Base-by-base conservation (phyloP, 2,888 invertebrate genomes). In the Ommatoiulus sabulosus region DNA sequence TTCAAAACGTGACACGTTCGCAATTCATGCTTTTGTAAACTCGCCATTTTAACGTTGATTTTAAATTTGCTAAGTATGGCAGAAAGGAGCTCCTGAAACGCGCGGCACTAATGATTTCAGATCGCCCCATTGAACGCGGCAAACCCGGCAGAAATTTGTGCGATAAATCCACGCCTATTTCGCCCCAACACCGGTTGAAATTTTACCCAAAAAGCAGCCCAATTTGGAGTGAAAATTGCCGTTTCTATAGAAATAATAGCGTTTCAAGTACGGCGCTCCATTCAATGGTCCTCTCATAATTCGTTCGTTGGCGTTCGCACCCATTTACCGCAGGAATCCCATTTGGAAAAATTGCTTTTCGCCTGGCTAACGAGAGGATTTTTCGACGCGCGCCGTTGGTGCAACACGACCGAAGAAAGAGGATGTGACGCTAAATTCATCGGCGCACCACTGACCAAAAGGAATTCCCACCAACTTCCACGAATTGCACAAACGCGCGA, bases 341-440 rank as follows among this genome's bases (percentile, higher is more conserved):
- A 72, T 72, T 24, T 72, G 72, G 20, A 72, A 72, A 72, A 72
- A 24, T 72, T 72, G 24, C 10, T 72, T 72, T 72, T 72, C 63
- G n/a, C 63, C n/a, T 63, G 63, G n/a, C n/a, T 63, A n/a, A 20
- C 63, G n/a, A 63, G 17, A 3, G n/a, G 63, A 63, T 63, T 63
- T 63, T n/a, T 12, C n/a, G 20, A n/a, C 63, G 4, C 7, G n/a
- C n/a, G n/a, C 57, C 8, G 57, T 57, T 57, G 63, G 63, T 15
- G 20, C n/a, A n/a, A 63, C n/a, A 5, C 15, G 63, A 20, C 20
- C 20, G 20, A 63, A 63, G 8, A 15, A 63, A n/a, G 4, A 63
- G 6, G 3, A 17, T 5, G 17, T 15, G 8, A 15, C 57, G 15
- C 17, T 3, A 17, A 57, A 57, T 57, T 63, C 63, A n/a, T 63